Evolutionary conservation across 2,888 invertebrate species (phyloP).

Genomic region (Microctonus aethiopoides): DNA sequence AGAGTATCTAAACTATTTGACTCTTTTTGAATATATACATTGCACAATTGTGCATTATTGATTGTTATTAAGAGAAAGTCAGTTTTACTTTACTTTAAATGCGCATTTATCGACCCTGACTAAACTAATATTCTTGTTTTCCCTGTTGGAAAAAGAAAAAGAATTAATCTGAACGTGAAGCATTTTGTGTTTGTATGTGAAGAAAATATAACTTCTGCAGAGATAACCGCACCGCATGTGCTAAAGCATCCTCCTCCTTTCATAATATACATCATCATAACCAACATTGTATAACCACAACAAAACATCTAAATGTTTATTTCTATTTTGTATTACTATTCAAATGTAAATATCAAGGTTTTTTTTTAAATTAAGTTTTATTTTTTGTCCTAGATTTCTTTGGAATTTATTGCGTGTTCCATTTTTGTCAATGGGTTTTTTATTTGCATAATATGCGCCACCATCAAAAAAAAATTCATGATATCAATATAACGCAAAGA

Average conservation of each 20-base stretch:
- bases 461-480: not conserved
- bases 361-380: not conserved
- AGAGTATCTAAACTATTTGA: slow-evolving; percentile 14
- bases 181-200: not conserved
- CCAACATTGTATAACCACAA: not conserved
- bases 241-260: not conserved
- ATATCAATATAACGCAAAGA: not conserved
- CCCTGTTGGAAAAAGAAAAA: slow-evolving; percentile 33
- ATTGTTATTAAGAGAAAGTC: too few relatives aligned
- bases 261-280: not conserved
- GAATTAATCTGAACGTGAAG: slow-evolving; percentile 36
- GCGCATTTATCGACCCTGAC: slow-evolving; percentile 40
- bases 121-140: slow-evolving; percentile 3
- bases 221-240: slow-evolving; percentile 29
- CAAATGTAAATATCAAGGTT: not conserved
- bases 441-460: not conserved
- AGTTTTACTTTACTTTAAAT: slow-evolving; percentile 52
- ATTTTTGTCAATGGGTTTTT: not conserved
- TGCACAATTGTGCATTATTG: slow-evolving; percentile 14
- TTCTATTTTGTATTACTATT: not conserved
- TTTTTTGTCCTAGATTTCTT: not conserved
- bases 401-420: not conserved
- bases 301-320: not conserved
- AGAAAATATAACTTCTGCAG: slow-evolving; percentile 28
- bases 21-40: too few relatives aligned